Evolutionary conservation across 2,797 vertebrate genomes (phyloP).

Genomic region (Vespertilio murinus): DNA sequence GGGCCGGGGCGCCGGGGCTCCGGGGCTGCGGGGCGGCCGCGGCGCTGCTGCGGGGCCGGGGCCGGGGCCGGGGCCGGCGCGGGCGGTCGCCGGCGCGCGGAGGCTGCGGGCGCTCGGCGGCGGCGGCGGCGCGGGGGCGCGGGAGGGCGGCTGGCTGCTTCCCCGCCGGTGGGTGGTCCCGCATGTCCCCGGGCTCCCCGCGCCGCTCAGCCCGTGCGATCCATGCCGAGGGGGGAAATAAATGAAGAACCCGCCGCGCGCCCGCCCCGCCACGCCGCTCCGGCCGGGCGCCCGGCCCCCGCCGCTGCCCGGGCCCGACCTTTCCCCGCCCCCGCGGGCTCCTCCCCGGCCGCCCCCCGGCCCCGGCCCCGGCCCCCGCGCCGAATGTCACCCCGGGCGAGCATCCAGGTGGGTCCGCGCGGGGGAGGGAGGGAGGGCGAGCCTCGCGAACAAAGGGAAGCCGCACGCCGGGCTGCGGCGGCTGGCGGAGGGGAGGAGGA

Average conservation of each 20-base stretch:
- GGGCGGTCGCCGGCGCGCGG: conserved; percentile 54
- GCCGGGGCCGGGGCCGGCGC: conserved; percentile 54
- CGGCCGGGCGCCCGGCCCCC: conserved; percentile 53
- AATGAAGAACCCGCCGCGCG: conserved; percentile 63
- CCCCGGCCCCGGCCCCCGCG: conserved; percentile 71
- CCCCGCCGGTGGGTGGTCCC: conserved; percentile 79
- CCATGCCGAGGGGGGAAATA: conserved; percentile 58
- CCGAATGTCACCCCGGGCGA: conserved; percentile 74
- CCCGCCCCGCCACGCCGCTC: conserved; percentile 63
- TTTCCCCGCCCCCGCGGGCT: conserved; percentile 74
- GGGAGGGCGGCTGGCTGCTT: conserved; percentile 84
- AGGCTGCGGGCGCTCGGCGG: conserved; percentile 71
- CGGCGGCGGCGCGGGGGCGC: conserved; percentile 68
- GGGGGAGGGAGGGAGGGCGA: conserved; percentile 62
- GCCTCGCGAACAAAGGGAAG: conserved; percentile 81
- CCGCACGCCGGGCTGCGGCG: conserved; percentile 57
- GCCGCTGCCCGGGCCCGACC: conserved; percentile 71
- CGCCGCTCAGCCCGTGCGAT: conserved; percentile 59
- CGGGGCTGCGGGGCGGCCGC: conserved; percentile 54
- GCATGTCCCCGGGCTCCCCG: conserved; percentile 75
- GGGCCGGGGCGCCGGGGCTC: conserved; percentile 42
- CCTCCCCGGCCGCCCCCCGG: conserved; percentile 77
- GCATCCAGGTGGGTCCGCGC: conserved; percentile 60
- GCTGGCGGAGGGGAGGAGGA: conserved; percentile 52
- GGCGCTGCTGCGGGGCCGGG: conserved; percentile 9